A percentile compares a stretch with the other conserved stretches of the same genome.
Evolutionary conservation across 2,797 vertebrate species (phyloP).

Genomic region (Acropternis orthonyx): DNA sequence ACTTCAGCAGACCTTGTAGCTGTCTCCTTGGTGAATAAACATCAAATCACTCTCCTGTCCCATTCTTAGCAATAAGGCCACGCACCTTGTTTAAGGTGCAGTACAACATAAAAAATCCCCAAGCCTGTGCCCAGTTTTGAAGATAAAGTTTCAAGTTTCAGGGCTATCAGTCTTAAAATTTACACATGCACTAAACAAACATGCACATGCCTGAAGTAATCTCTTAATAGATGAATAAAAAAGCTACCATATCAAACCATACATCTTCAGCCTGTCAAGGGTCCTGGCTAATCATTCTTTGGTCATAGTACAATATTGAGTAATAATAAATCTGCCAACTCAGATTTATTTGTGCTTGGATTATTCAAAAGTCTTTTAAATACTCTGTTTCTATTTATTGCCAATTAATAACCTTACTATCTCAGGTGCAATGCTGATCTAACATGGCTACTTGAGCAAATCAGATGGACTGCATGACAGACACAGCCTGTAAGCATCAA

Average conservation of each 20-base stretch:
- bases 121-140: not conserved
- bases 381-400: not conserved
- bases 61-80: not conserved
- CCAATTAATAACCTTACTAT: not conserved
- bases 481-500: not conserved
- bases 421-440: not conserved
- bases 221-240: not conserved
- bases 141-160: not conserved
- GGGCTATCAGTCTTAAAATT: not conserved
- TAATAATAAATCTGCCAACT: conserved; percentile 26
- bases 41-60: not conserved
- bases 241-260: not conserved
- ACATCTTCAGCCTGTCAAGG: not conserved
- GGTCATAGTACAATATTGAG: not conserved
- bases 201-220: not conserved
- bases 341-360: not conserved
- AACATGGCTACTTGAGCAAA: not conserved
- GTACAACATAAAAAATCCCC: not conserved
- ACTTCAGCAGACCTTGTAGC: not conserved
- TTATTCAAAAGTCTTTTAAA: conserved; percentile 30
- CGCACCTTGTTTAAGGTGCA: not conserved
- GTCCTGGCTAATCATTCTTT: not conserved
- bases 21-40: not conserved
- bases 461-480: not conserved
- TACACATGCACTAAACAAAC: not conserved